Evolutionary conservation across 2,888 invertebrate species (phyloP), one percentile per base, ranked within the genome.

Genomic region (Boloria euphrosyne): DNA sequence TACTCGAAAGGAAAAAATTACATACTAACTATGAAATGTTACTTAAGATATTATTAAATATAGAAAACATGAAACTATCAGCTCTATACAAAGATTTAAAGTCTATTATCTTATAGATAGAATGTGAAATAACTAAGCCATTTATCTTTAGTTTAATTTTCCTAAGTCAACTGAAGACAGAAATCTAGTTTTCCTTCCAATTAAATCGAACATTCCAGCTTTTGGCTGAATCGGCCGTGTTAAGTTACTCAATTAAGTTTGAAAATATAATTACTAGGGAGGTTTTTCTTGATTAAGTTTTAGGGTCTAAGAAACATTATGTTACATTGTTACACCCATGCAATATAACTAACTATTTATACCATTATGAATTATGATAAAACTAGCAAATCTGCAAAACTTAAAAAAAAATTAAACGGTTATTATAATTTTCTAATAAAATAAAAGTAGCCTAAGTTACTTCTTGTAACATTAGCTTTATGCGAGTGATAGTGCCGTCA

Each of bases 181-280:
- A 57, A 57, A 59, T 3, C 18, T 50, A 50, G 59, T 59, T 59
- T 49, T 49, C 49, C n/a, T 16, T 49, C 59, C 59, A 59, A 59
- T 59, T 59, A 59, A 59, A 49, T 17, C 6, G 49, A 59, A 59
- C 49, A 59, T 49, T 38, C 31, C 47, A 38, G 44, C 22, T 57
- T 49, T 59, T 14, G 27, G 31, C 31, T 49, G 49, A 59, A 38
- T 49, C 59, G 7, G 49, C 50, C 4, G 49, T 59, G 59, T 59
- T 59, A 31, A 59, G 59, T 50, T 59, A 59, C 59, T 50, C 59
- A 49, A 59, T 59, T 59, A 59, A 38, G 38, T 50, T 59, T 59
- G 59, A 59, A 31, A 59, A 59, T 16, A 50, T 50, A 50, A 59
- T 59, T 59, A 50, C 49, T 16, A 14, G 14, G 49, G 14, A 38